Evolutionary conservation across 2,888 invertebrate species (phyloP).

Genomic region (Geophilus truncorum): DNA sequence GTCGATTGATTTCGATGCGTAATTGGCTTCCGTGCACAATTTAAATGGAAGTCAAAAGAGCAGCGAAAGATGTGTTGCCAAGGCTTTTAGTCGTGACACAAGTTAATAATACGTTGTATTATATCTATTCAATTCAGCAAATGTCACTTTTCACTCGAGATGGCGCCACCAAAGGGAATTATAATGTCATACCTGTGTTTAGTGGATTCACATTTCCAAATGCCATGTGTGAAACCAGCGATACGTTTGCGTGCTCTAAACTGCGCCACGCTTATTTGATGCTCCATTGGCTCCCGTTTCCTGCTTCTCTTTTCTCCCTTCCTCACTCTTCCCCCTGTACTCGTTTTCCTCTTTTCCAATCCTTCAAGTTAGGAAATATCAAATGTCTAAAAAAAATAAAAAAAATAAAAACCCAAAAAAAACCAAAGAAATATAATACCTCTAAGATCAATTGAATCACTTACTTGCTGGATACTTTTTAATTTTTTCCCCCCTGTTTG

Average conservation of each 20-base stretch:
- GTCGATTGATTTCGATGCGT: not conserved
- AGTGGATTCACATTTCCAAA: slow-evolving; percentile 25
- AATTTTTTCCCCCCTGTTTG: not conserved
- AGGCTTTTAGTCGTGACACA: slow-evolving; percentile 19
- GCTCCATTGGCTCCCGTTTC: slow-evolving; percentile 21
- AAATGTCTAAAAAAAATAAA: not conserved
- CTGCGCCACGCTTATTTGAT: slow-evolving; percentile 25
- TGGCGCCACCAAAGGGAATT: slow-evolving; percentile 17
- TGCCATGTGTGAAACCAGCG: slow-evolving; percentile 25
- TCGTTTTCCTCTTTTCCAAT: not conserved
- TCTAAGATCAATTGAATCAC: not conserved
- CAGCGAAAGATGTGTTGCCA: not conserved
- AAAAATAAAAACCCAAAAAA: not conserved
- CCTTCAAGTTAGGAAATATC: slow-evolving; percentile 12
- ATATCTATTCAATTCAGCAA: slow-evolving; percentile 20
- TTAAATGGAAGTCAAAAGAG: not conserved
- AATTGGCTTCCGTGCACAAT: not conserved
- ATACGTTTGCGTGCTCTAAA: slow-evolving; percentile 27
- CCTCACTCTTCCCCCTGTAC: not conserved
- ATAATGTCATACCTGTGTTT: slow-evolving; percentile 25
- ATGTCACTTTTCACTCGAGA: slow-evolving; percentile 1
- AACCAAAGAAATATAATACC: not conserved
- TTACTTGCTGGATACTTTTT: not conserved
- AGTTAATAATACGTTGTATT: slow-evolving; percentile 2
- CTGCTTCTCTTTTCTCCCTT: not conserved